Evolutionary conservation across 2,113 vertebrate species (phyloP).

Genomic region (Pleuronectes platessa): DNA sequence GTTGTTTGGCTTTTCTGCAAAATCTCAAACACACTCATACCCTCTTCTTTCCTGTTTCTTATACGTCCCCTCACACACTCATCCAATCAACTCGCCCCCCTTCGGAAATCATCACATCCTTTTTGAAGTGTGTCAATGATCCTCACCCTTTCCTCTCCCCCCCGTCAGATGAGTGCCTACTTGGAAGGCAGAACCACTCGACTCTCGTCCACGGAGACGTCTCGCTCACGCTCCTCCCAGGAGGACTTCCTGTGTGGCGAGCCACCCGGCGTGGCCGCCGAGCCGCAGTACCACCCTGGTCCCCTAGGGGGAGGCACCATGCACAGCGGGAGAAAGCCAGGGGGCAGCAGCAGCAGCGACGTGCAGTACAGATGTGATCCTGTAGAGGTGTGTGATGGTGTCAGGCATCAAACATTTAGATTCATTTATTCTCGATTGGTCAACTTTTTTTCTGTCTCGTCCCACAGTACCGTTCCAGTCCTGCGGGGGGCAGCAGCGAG

Average conservation of each 20-base stretch:
- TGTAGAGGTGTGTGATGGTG: slow-evolving; percentile 61
- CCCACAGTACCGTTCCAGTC: slow-evolving; percentile 88
- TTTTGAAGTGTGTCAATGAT: not conserved
- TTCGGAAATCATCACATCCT: not conserved
- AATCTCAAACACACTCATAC: too few relatives aligned
- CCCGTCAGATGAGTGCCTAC: slow-evolving; percentile 91
- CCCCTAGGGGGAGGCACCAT: slow-evolving; percentile 63
- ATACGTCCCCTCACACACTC: too few relatives aligned
- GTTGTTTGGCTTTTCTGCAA: too few relatives aligned
- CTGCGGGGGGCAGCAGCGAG: slow-evolving; percentile 83
- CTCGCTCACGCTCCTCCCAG: slow-evolving; percentile 95
- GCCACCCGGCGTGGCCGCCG: slow-evolving; percentile 38
- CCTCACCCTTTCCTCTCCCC: not conserved
- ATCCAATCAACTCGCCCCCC: too few relatives aligned
- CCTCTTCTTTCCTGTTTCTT: too few relatives aligned
- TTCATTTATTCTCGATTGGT: too few relatives aligned
- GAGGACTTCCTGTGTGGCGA: slow-evolving; percentile 85
- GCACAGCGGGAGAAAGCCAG: slow-evolving; percentile 71
- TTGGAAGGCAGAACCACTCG: slow-evolving; percentile 93
- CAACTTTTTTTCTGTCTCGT: not conserved
- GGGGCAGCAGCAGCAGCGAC: slow-evolving; percentile 78
- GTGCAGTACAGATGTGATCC: slow-evolving; percentile 74
- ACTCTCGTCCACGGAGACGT: slow-evolving; percentile 96
- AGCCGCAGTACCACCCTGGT: slow-evolving; percentile 77
- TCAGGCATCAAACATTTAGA: too few relatives aligned